These are phyloP conservation scores for Catocala fraxini DNA, from an alignment of 2,888 invertebrate genomes.

Conservation along the genomic window DNA sequence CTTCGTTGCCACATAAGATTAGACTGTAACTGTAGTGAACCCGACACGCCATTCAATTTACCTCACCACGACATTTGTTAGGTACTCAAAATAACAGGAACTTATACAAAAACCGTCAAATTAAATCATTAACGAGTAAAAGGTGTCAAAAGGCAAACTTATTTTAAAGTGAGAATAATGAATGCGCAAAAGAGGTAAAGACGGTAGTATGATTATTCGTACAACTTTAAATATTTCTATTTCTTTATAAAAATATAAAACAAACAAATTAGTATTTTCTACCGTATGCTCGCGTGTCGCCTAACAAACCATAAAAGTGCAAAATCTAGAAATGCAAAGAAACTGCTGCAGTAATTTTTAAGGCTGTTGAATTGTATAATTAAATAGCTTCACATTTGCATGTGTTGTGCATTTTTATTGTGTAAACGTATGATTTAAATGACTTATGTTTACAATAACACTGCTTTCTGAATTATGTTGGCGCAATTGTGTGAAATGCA, in stretches of 20 bases:
- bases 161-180: no score
- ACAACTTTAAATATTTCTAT: not conserved
- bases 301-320: slow-evolving; percentile 26
- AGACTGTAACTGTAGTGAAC: no score
- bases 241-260: not conserved
- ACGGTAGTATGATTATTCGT: not conserved
- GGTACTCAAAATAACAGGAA: no score
- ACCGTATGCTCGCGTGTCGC: slow-evolving; percentile 20
- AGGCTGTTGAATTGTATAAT: slow-evolving; percentile 47
- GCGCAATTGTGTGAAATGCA: no score
- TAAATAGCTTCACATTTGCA: slow-evolving; percentile 42
- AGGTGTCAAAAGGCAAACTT: no score
- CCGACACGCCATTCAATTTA: no score
- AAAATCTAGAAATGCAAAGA: slow-evolving; percentile 29
- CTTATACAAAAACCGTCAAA: no score
- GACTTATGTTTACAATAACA: not conserved
- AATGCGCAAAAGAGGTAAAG: no score
- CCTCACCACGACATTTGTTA: no score
- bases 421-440: slow-evolving; percentile 11
- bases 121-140: no score
- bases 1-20: no score
- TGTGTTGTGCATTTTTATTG: slow-evolving; percentile 40
- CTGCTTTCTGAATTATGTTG: slow-evolving; percentile 1
- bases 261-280: slow-evolving; percentile 6
- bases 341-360: slow-evolving; percentile 45